Evolutionary conservation across 1,140 invertebrate genomes (phyloP), one percentile per base, ranked within the genome.

Genomic region (Chrysopa pallens): DNA sequence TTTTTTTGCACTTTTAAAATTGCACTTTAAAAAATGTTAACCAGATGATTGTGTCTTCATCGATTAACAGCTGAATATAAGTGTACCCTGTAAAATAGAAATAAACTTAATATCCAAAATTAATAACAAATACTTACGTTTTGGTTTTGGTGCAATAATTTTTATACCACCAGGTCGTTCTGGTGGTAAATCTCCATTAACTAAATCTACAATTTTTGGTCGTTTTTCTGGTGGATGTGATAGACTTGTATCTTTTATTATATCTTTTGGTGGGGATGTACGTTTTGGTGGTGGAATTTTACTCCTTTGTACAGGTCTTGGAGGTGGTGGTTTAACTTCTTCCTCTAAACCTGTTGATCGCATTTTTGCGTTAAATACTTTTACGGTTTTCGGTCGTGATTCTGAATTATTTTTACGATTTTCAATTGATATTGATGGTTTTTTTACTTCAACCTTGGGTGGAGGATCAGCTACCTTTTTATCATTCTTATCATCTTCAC

Each of bases 351-450:
- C 85, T 48, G 84, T 85, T 29, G 83, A 85, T 42, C 85, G 72
- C 62, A 89, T 87, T 61, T 85, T 86, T 1, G 84, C 83, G 62
- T 87, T 80, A 55, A 80, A 88, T 3, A 80, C 84, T 69, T 89
- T 90, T 6, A 88, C 86, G 36, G 84, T 89, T 63, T 86, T 86
- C 1, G 82, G 78, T 48, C 78, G 63, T 14, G 63, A 57, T 33
- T 70, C 65, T 4, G 65, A 58, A 44, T 78, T 76, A 50, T 72
- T 73, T 59, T 80, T 81, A 38, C 78, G 64, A 45, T 77, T 74
- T 64, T 85, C 80, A 48, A 84, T 82, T 1, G 81, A 84, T 54
- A 84, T 81, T 6, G 81, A 81, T 27, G 77, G 74, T 53, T 83
- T 80, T 51, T 82, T 81, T 40, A 66, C 68, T 36, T 70, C 63